These are phyloP conservation scores for Poecilia wingei DNA, from an alignment of 2,797 vertebrate species.

Conservation along the genomic window DNA sequence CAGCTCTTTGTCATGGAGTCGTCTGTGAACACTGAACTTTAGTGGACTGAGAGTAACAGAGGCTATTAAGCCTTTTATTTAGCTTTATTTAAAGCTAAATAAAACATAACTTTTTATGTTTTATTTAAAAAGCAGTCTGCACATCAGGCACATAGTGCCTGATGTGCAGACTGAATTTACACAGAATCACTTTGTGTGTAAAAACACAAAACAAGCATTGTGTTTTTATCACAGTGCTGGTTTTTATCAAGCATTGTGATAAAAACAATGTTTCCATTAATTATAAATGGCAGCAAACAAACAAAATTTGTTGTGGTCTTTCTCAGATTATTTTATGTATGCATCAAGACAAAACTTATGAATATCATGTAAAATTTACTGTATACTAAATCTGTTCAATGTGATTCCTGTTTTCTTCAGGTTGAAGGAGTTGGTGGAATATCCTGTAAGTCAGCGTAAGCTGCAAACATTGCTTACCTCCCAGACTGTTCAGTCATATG, in stretches of 20 bases:
- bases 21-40: too few relatives aligned
- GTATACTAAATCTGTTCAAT: not conserved
- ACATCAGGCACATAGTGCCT: too few relatives aligned
- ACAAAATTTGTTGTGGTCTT: not conserved
- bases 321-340: not conserved
- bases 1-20: too few relatives aligned
- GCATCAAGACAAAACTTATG: not conserved
- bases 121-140: too few relatives aligned
- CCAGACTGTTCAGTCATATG: conserved; percentile 72
- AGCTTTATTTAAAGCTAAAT: too few relatives aligned
- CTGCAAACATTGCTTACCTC: conserved; percentile 83
- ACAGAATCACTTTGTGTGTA: too few relatives aligned
- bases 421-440: conserved; percentile 83
- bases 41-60: too few relatives aligned
- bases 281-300: not conserved
- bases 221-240: too few relatives aligned
- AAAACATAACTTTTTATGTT: too few relatives aligned
- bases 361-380: not conserved
- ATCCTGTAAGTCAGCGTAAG: conserved; percentile 81
- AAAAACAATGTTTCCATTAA: not conserved
- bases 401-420: conserved; percentile 64
- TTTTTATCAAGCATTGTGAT: not conserved
- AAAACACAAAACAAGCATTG: too few relatives aligned
- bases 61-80: too few relatives aligned
- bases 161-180: too few relatives aligned